phyloP scores from a whole-genome alignment of 2,888 invertebrate genomes.

The Cephus rjabovi region DNA sequence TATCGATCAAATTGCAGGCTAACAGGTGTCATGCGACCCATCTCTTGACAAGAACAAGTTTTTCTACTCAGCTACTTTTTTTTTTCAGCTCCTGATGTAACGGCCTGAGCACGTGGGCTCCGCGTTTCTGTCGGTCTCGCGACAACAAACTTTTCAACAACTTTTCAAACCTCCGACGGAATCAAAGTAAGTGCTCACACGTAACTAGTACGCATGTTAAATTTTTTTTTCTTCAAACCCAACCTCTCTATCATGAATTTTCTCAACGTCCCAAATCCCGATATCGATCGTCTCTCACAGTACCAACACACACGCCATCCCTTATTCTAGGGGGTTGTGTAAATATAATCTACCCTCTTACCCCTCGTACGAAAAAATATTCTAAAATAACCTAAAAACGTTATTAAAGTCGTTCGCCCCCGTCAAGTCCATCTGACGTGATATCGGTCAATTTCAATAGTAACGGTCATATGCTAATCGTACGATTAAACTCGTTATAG shows the following conservation, averaged over 20 bases:
- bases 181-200: background rate
- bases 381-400: background rate
- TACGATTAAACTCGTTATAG: background rate
- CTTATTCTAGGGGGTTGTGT: background rate
- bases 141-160: background rate
- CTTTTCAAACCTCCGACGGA: background rate
- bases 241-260: background rate
- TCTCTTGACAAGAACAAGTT: slow-evolving; percentile 58
- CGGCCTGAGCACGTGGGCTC: background rate
- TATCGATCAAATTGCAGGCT: slow-evolving; percentile 62
- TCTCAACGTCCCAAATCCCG: background rate
- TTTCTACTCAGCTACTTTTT: slow-evolving; percentile 58
- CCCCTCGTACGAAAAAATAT: background rate
- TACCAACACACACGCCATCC: background rate
- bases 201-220: background rate
- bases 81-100: background rate
- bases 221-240: background rate
- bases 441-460: background rate
- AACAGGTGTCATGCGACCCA: slow-evolving; percentile 53
- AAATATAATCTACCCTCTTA: background rate
- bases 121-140: background rate
- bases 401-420: background rate
- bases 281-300: background rate
- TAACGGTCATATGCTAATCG: background rate
- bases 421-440: background rate